These are phyloP conservation scores for Temnothorax nylanderi DNA, from an alignment of 1,140 invertebrate species.

Conservation along the genomic window DNA sequence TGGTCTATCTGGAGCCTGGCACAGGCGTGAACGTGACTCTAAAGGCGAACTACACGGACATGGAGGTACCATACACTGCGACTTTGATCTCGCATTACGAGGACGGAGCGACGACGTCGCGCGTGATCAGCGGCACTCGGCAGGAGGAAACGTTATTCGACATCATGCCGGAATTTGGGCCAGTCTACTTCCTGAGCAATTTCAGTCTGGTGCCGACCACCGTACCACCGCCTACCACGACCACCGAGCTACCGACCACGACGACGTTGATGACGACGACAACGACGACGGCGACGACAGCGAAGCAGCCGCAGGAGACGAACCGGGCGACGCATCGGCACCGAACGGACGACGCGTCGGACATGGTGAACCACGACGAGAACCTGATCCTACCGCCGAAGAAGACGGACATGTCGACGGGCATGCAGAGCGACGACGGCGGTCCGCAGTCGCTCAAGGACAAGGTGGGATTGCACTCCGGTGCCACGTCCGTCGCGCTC, in stretches of 20 bases:
- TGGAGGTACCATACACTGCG: slow-evolving; percentile 90
- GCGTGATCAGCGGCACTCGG: slow-evolving; percentile 86
- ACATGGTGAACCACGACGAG: slow-evolving; percentile 72
- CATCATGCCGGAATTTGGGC: slow-evolving; percentile 89
- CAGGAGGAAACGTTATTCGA: slow-evolving; percentile 89
- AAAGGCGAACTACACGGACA: slow-evolving; percentile 89
- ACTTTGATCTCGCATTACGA: slow-evolving; percentile 90
- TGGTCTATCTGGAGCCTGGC: slow-evolving; percentile 89
- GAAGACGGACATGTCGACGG: slow-evolving; percentile 73
- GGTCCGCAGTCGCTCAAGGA: slow-evolving; percentile 81
- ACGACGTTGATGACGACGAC: slow-evolving; percentile 88
- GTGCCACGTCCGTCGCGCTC: not conserved
- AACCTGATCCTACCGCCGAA: slow-evolving; percentile 79
- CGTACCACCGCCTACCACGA: slow-evolving; percentile 90
- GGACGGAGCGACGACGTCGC: slow-evolving; percentile 85
- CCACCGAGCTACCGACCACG: slow-evolving; percentile 89
- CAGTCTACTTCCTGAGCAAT: slow-evolving; percentile 91
- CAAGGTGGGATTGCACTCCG: slow-evolving; percentile 72
- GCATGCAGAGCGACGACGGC: slow-evolving; percentile 79
- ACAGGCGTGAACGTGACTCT: slow-evolving; percentile 93
- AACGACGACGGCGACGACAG: slow-evolving; percentile 3
- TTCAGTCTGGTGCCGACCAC: slow-evolving; percentile 92
- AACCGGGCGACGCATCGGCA: not conserved
- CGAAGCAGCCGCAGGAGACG: slow-evolving; percentile 45
- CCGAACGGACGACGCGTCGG: not conserved